phyloP scores from a whole-genome alignment of 2,888 invertebrate genomes.

The Leptopilina myrica region DNA sequence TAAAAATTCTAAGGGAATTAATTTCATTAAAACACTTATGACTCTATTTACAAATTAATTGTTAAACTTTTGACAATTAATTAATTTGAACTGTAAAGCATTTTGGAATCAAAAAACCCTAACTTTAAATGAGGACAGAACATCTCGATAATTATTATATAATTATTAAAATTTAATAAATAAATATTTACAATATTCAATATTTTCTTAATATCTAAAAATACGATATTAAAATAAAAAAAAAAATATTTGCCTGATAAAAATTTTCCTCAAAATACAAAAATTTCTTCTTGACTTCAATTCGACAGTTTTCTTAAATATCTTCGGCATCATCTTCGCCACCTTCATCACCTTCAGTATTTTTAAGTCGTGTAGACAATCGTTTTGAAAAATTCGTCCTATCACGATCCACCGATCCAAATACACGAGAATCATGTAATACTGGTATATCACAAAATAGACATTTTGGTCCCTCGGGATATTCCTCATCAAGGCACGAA shows the following conservation, averaged over 20 bases:
- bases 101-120: too few species aligned
- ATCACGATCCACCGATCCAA: conserved; percentile 16
- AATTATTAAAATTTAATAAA: background rate
- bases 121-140: too few species aligned
- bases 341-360: conserved; percentile 9
- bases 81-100: too few species aligned
- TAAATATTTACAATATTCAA: too few species aligned
- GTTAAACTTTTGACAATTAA: too few species aligned
- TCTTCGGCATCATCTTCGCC: background rate
- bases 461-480: conserved; percentile 63
- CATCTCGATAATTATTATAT: too few species aligned
- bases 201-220: too few species aligned
- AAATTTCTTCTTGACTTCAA: background rate
- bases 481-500: conserved; percentile 64
- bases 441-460: conserved; percentile 70
- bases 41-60: too few species aligned
- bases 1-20: too few species aligned
- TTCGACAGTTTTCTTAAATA: background rate
- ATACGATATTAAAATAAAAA: background rate
- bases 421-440: conserved; percentile 60
- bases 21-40: too few species aligned
- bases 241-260: background rate
- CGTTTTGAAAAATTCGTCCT: conserved; percentile 27
- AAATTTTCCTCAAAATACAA: background rate
- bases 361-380: background rate